phyloP scores from a whole-genome alignment of 2,888 invertebrate species.

The Sthenelais limicola region DNA sequence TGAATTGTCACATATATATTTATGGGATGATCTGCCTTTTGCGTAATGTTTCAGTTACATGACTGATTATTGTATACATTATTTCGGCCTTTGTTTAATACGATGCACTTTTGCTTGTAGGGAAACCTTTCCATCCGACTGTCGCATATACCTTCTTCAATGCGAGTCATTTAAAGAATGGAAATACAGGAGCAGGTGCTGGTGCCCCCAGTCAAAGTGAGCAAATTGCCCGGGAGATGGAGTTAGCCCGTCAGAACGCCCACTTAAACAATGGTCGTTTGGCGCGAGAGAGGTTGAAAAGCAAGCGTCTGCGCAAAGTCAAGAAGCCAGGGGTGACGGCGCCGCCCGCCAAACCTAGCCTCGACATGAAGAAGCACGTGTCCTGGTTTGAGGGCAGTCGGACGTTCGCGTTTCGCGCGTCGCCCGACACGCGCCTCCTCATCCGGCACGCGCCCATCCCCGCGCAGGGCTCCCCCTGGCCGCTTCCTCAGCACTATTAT shows the following conservation, averaged over 20 bases:
- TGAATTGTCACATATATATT: too few species aligned
- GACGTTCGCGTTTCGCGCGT: slow-evolving; percentile 49
- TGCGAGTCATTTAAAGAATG: slow-evolving; percentile 22
- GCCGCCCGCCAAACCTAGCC: slow-evolving; percentile 8
- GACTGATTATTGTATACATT: too few species aligned
- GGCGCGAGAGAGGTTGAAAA: background rate
- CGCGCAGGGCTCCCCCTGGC: slow-evolving; percentile 54
- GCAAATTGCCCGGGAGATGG: too few species aligned
- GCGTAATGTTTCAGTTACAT: too few species aligned
- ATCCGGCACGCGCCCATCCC: slow-evolving; percentile 51
- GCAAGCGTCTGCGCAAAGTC: slow-evolving; percentile 3
- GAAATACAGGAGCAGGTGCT: too few species aligned
- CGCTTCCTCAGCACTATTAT: slow-evolving; percentile 51
- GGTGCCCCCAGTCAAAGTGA: too few species aligned
- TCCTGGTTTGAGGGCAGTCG: slow-evolving; percentile 51
- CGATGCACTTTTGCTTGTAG: background rate
- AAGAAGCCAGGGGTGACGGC: slow-evolving; percentile 20
- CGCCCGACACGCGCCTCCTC: slow-evolving; percentile 49
- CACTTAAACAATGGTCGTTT: too few species aligned
- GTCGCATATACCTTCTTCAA: slow-evolving; percentile 23
- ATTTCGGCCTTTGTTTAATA: too few species aligned
- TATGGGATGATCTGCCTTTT: too few species aligned
- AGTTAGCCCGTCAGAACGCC: too few species aligned
- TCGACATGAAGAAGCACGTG: slow-evolving; percentile 46
- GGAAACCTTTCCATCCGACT: slow-evolving; percentile 5